These are phyloP conservation scores for Morus bassanus DNA, from an alignment of 2,797 vertebrate genomes.

Conservation along the genomic window DNA sequence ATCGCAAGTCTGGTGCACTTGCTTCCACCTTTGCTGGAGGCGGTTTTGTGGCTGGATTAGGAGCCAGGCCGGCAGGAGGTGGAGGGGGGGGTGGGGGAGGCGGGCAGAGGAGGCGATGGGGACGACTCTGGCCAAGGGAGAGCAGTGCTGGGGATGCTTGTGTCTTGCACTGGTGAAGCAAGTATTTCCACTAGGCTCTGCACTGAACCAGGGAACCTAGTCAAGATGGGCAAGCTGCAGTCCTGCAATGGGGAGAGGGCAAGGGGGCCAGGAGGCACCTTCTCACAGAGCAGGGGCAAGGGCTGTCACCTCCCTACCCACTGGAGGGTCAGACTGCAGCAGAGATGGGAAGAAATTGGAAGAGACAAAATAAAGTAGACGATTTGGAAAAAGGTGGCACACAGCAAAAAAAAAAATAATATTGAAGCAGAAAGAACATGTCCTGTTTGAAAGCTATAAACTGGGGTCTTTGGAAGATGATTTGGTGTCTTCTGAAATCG, in stretches of 20 bases:
- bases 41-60: neutral
- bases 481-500: constrained; percentile 1
- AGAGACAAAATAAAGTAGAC: neutral
- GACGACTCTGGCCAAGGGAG: neutral
- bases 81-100: too few relatives aligned
- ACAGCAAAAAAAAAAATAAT: neutral
- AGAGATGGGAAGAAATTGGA: neutral
- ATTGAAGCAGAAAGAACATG: neutral
- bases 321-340: neutral
- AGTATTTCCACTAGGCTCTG: neutral
- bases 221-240: neutral
- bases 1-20: fast-evolving
- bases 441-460: neutral
- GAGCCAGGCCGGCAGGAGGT: neutral
- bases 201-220: neutral
- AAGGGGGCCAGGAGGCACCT: neutral
- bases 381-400: neutral
- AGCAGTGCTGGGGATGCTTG: neutral
- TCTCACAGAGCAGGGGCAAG: neutral
- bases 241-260: neutral
- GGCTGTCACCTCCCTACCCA: neutral
- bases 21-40: neutral
- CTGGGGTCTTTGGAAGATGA: neutral
- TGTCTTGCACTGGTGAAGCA: neutral
- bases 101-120: neutral